phyloP scores from a whole-genome alignment of 2,797 vertebrate genomes.

The Gambelia wislizenii region DNA sequence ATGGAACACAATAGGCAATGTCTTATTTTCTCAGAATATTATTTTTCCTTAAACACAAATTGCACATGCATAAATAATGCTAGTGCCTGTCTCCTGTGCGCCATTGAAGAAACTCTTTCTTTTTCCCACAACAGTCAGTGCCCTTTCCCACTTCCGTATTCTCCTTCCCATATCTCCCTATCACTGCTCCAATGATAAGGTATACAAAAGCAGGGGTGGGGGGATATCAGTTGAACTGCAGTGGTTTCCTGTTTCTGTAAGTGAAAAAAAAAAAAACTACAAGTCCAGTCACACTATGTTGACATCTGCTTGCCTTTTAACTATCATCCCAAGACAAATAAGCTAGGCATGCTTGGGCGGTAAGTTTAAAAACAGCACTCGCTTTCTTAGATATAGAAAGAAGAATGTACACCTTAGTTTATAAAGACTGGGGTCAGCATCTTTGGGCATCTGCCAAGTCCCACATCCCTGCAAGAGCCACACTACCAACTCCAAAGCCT shows the following conservation, averaged over 20 bases:
- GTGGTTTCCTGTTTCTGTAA: conserved; percentile 9
- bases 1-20: background rate
- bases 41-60: background rate
- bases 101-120: background rate
- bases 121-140: background rate
- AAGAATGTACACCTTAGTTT: background rate
- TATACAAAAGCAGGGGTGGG: background rate
- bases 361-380: background rate
- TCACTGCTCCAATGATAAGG: background rate
- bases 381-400: background rate
- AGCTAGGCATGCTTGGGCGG: no score
- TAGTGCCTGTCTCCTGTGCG: background rate
- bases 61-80: background rate
- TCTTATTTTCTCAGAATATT: background rate
- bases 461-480: no score
- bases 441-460: background rate
- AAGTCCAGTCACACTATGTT: background rate
- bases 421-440: background rate
- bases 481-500: background rate
- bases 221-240: background rate
- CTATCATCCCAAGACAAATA: background rate
- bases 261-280: conserved; percentile 11
- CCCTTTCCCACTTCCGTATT: background rate
- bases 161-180: background rate
- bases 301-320: background rate